Percentiles rank a stretch among this genome's conserved stretches.
phyloP scores from a whole-genome alignment of 2,797 vertebrate genomes.

The Poecilia gillii region DNA sequence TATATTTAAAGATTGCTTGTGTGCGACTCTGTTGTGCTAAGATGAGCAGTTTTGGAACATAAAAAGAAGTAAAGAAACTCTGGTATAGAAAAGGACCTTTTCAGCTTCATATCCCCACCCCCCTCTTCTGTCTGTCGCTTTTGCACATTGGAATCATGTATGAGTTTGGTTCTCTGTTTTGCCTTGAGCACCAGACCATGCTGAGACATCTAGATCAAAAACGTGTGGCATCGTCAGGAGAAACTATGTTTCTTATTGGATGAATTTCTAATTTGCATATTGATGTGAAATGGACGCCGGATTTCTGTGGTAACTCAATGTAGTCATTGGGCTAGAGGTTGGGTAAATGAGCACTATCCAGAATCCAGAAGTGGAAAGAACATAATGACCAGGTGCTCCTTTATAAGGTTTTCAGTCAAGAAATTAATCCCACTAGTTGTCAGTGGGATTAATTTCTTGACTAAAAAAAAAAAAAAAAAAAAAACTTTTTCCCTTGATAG shows the following conservation, averaged over 20 bases:
- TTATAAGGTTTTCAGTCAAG: background rate
- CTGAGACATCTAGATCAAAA: background rate
- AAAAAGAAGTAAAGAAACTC: conserved; percentile 13
- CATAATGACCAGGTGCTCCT: background rate
- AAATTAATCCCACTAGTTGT: background rate
- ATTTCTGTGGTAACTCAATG: background rate
- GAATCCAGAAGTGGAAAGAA: background rate
- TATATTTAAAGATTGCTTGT: conserved; percentile 49
- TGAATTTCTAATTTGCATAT: background rate
- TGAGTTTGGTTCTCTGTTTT: background rate
- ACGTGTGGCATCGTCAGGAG: background rate
- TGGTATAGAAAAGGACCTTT: background rate
- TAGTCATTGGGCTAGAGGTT: background rate
- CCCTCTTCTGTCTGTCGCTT: background rate
- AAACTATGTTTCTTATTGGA: background rate
- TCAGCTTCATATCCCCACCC: background rate
- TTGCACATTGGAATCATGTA: background rate
- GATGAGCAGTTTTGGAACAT: conserved; percentile 26
- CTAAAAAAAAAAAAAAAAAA: background rate
- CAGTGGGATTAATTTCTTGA: too few relatives aligned
- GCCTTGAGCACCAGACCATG: background rate
- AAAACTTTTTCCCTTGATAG: background rate
- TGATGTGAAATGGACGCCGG: background rate
- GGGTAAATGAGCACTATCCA: background rate
- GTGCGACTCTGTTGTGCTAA: conserved; percentile 24